These are phyloP conservation scores for Vanessa tameamea DNA, from an alignment of 1,140 invertebrate genomes.

Conservation along the genomic window DNA sequence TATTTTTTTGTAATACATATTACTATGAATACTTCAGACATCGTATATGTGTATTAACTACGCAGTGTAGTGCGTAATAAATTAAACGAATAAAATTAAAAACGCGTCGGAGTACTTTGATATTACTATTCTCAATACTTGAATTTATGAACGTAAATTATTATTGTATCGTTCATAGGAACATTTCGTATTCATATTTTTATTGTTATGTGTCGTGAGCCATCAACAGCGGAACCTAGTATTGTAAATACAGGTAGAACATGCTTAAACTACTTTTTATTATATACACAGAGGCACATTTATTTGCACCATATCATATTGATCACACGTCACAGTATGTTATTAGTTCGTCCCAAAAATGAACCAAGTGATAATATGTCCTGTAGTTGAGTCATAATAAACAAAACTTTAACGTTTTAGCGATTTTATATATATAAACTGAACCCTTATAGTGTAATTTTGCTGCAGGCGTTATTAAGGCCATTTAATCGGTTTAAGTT, in stretches of 20 bases:
- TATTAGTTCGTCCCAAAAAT: neutral
- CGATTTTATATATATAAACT: neutral
- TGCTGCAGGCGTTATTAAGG: neutral
- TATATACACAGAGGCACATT: constrained; percentile 15
- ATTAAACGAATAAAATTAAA: too few species aligned
- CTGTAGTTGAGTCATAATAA: too few species aligned
- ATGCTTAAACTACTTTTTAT: neutral
- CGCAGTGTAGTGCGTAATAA: too few species aligned
- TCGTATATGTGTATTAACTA: too few species aligned
- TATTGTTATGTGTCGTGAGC: constrained; percentile 1
- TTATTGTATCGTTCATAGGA: neutral
- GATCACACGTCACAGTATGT: constrained; percentile 3
- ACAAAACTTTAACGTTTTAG: neutral
- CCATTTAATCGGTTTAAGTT: too few species aligned
- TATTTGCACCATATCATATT: constrained; percentile 35
- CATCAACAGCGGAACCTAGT: neutral
- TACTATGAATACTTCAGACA: too few species aligned
- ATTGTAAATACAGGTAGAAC: neutral
- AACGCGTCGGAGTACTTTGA: too few species aligned
- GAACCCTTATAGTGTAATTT: neutral
- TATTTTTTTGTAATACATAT: too few species aligned
- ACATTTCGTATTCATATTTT: constrained; percentile 4
- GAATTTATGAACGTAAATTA: neutral
- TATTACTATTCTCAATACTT: neutral
- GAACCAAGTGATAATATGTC: too few species aligned